Conservation (phyloP, 30 jellyfish, hydroid and myxozoan species). For the Mastigias papua region DNA sequence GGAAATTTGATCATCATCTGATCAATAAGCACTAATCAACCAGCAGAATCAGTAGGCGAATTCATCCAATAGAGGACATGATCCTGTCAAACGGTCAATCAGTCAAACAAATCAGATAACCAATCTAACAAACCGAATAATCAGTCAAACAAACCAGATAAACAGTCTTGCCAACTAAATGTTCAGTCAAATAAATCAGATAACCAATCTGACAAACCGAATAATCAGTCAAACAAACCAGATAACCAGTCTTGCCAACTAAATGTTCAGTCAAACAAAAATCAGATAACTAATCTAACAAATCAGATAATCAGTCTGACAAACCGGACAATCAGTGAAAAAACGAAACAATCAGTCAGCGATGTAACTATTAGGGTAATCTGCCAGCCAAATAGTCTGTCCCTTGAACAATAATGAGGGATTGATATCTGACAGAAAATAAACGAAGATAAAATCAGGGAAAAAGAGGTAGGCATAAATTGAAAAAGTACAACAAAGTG, state of each 20-base stretch:
- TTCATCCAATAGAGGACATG: no score
- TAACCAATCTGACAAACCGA: neutral
- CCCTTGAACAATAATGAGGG: no score
- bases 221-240: neutral
- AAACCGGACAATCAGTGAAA: neutral
- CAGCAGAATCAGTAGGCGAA: no score
- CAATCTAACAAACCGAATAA: neutral
- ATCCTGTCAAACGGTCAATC: neutral
- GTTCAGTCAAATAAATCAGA: neutral
- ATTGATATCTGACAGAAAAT: no score
- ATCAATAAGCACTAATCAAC: no score
- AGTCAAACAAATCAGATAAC: neutral
- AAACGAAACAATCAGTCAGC: neutral
- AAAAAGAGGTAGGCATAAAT: no score
- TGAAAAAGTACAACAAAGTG: no score
- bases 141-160: neutral
- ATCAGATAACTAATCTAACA: neutral
- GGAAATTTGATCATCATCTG: neutral
- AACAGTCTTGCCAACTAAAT: neutral
- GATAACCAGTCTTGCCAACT: neutral
- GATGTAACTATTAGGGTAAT: no score
- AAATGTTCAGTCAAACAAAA: neutral
- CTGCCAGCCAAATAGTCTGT: no score
- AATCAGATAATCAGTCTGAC: neutral
- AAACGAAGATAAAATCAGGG: no score